Conservation (phyloP, 2,113 vertebrate species). For the Pangasianodon gigas region DNA sequence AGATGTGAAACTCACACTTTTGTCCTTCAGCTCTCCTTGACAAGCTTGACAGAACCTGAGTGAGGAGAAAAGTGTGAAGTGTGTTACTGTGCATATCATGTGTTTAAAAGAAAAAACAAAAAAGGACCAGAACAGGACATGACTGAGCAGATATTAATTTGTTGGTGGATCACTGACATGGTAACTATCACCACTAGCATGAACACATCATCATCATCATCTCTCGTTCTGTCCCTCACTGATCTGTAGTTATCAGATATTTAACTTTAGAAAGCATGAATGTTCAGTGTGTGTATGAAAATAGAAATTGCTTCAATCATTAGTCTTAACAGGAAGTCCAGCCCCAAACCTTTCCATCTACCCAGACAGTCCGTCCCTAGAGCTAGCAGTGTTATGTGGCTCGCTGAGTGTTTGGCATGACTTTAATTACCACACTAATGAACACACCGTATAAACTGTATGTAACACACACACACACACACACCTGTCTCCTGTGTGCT, state of each 20-base stretch:
- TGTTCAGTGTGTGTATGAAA: neutral
- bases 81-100: neutral
- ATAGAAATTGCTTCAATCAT: neutral
- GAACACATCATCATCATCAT: neutral
- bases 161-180: neutral
- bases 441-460: neutral
- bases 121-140: neutral
- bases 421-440: neutral
- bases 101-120: neutral
- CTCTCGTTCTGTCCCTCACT: neutral
- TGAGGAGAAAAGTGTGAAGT: conserved; percentile 52
- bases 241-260: neutral
- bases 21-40: conserved; percentile 87
- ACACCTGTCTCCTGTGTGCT: conserved; percentile 80
- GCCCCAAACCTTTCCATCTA: neutral
- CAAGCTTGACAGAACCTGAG: conserved; percentile 89
- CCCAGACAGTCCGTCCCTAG: neutral
- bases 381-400: neutral
- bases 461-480: neutral
- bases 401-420: neutral
- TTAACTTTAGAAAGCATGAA: neutral
- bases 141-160: neutral
- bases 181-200: neutral
- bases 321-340: neutral
- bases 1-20: conserved; percentile 79